phyloP scores from a whole-genome alignment of 2,797 vertebrate species.

The Acanthopagrus latus region DNA sequence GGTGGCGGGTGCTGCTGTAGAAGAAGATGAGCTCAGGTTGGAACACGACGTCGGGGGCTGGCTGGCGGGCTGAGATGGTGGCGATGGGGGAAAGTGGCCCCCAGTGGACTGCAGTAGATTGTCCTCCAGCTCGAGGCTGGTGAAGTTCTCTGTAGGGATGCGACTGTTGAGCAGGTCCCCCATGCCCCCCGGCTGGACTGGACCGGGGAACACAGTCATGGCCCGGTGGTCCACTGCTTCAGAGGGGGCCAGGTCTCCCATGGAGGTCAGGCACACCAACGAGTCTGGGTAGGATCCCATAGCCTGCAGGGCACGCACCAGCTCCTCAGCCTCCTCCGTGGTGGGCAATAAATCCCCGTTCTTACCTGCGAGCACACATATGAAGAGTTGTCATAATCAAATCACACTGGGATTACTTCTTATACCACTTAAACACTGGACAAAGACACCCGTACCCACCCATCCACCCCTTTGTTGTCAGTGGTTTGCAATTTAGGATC shows the following conservation, averaged over 20 bases:
- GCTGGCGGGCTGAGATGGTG: slow-evolving; percentile 88
- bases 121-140: slow-evolving; percentile 96
- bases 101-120: slow-evolving; percentile 94
- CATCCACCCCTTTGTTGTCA: too few relatives aligned
- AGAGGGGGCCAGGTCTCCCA: slow-evolving; percentile 92
- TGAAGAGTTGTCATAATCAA: slow-evolving; percentile 1
- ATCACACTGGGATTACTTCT: background rate
- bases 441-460: too few relatives aligned
- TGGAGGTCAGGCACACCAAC: slow-evolving; percentile 97
- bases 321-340: slow-evolving; percentile 98
- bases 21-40: slow-evolving; percentile 68
- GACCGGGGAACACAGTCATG: slow-evolving; percentile 92
- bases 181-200: slow-evolving; percentile 90
- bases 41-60: slow-evolving; percentile 79
- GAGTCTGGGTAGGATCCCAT: slow-evolving; percentile 93
- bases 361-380: slow-evolving; percentile 87
- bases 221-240: slow-evolving; percentile 93
- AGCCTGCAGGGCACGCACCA: slow-evolving; percentile 97
- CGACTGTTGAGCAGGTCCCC: slow-evolving; percentile 95
- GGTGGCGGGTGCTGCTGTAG: slow-evolving; percentile 73
- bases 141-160: slow-evolving; percentile 93
- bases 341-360: slow-evolving; percentile 98
- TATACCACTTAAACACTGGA: too few relatives aligned
- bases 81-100: slow-evolving; percentile 91
- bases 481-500: too few relatives aligned